These are phyloP conservation scores for Lordiphosa mommai DNA, from an alignment of 1,140 invertebrate genomes.

Conservation along the genomic window DNA sequence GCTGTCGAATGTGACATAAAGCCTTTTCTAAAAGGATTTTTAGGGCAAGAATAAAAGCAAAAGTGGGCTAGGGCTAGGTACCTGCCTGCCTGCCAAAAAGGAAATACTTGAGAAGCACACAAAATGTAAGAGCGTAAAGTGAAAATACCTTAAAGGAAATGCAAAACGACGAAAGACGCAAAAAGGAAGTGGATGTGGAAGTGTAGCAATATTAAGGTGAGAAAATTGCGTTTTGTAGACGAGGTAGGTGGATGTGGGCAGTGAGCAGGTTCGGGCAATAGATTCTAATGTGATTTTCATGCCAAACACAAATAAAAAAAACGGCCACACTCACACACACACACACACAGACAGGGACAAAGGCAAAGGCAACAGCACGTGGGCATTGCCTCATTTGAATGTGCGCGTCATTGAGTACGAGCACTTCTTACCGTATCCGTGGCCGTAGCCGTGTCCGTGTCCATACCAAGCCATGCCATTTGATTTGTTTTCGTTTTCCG, in stretches of 20 bases:
- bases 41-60: too few relatives aligned
- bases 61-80: too few relatives aligned
- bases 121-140: too few relatives aligned
- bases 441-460: not conserved
- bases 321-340: not conserved
- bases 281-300: constrained; percentile 51
- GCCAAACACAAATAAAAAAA: constrained; percentile 28
- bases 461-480: not conserved
- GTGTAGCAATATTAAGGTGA: constrained; percentile 43
- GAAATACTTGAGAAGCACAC: too few relatives aligned
- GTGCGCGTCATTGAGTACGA: not conserved
- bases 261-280: constrained; percentile 25
- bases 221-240: constrained; percentile 28
- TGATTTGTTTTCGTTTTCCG: not conserved
- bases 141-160: too few relatives aligned
- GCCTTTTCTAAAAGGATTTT: too few relatives aligned
- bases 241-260: not conserved
- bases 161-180: not conserved
- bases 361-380: too few relatives aligned
- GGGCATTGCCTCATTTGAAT: too few relatives aligned
- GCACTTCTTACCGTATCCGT: not conserved
- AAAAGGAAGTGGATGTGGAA: constrained; percentile 10
- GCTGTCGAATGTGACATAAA: too few relatives aligned
- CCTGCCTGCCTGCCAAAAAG: too few relatives aligned
- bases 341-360: too few relatives aligned